Evolutionary conservation across 2,113 vertebrate species (phyloP).

Genomic region (Zonotrichia leucophrys): DNA sequence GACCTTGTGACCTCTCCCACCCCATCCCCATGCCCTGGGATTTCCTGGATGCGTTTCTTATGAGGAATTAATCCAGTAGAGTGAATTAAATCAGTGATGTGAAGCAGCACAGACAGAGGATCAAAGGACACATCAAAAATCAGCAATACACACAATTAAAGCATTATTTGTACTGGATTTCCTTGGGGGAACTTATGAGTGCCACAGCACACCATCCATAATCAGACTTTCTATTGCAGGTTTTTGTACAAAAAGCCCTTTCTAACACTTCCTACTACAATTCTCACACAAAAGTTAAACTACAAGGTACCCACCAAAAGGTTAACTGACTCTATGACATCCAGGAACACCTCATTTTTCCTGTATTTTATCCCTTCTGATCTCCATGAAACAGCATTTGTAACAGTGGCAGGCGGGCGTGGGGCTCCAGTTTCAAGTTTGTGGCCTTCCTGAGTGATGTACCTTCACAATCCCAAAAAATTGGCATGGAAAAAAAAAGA

Average conservation of each 20-base stretch:
- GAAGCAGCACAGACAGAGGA: neutral
- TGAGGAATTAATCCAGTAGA: neutral
- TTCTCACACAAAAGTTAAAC: neutral
- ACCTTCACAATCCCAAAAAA: constrained; percentile 69
- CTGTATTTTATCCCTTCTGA: constrained; percentile 99
- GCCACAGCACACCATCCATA: neutral
- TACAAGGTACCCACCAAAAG: constrained; percentile 83
- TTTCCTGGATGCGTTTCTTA: neutral
- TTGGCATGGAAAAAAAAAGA: neutral
- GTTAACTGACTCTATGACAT: constrained; percentile 98
- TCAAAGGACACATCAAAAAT: neutral
- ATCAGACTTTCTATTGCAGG: neutral
- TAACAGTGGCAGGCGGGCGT: constrained; percentile 93
- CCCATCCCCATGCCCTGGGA: accelerated
- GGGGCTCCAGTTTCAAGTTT: constrained; percentile 99
- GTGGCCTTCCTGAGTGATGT: constrained; percentile 98
- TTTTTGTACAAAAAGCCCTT: neutral
- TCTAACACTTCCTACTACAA: neutral
- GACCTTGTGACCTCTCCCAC: accelerated
- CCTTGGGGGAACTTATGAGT: neutral
- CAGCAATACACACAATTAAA: neutral
- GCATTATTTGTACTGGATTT: neutral
- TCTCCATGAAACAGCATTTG: constrained; percentile 96
- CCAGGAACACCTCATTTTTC: constrained; percentile 98
- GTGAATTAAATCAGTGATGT: neutral